Base-by-base conservation (phyloP, 2,797 vertebrate species). In the Myotis myotis region DNA sequence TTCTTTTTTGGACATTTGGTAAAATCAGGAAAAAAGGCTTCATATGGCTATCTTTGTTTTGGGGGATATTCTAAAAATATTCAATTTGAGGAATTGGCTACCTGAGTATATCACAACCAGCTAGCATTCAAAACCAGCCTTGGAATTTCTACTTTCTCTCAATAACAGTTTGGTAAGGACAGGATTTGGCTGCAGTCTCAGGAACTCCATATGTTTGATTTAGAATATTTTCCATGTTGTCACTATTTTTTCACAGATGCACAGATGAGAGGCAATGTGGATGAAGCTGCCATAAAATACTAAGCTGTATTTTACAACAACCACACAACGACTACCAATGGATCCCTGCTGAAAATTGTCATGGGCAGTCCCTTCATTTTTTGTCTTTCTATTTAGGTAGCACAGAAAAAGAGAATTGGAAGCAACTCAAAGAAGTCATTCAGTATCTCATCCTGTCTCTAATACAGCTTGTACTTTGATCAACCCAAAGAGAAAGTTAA, bases 201-300 rank as follows among this genome's bases (percentile, higher is more conserved):
- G 84, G 95, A 9, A 53, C 93, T 96, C 94, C 91, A 97, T 95
- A 97, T 97, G 97, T 96, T 97, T 97, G 79, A 81, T 89, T 96
- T 96, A 96, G 86, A 97, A 96, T 97, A 91, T 95, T 97, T 97
- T 97, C 91, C 95, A 93, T 95, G 84, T 97, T 98, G 89, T 97
- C 93, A 96, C 64, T 94, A 15, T 96, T 96, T 98, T 94, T 97
- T 97, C 96, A 95, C 95, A 98, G 95, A 97, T 98, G 96, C 91
- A 95, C 79, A 81, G 82, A 95, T 95, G 96, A 95, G 83, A 97
- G 83, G 91, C 97, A 87, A 96, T 93, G 53, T 88, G 79, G 89
- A 96, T 96, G 89, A 97, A 97, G 89, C 88, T 98, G 95, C 95
- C 92, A 97, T 81, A 96, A 97, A 96, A 97, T 81, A 84, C 82